Conservation (phyloP, 2,113 vertebrate genomes). For the Spea multiplicata region DNA sequence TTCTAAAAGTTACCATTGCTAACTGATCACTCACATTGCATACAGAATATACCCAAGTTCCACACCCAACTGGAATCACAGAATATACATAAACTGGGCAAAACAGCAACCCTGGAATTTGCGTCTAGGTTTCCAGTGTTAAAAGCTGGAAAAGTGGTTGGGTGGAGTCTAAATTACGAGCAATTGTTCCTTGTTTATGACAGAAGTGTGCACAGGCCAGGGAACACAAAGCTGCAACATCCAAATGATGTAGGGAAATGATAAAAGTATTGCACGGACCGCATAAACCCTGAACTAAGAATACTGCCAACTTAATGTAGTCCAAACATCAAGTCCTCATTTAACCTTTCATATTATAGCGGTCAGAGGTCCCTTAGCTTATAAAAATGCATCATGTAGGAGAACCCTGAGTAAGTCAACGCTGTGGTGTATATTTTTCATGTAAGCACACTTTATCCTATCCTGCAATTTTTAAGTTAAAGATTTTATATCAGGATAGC, state of each 20-base stretch:
- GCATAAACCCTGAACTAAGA: background rate
- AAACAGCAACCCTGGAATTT: background rate
- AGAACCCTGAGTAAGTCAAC: too few relatives aligned
- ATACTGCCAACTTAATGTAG: background rate
- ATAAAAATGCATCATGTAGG: background rate
- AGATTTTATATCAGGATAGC: too few relatives aligned
- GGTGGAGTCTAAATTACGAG: constrained; percentile 1
- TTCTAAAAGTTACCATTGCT: background rate
- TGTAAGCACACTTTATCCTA: too few relatives aligned
- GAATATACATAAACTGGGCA: background rate
- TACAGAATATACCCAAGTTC: background rate
- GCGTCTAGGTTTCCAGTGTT: background rate
- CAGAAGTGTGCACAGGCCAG: background rate
- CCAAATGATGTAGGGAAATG: constrained; percentile 1
- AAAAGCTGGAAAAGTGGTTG: constrained; percentile 3
- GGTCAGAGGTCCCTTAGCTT: background rate
- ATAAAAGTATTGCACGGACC: background rate
- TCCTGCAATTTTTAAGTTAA: too few relatives aligned
- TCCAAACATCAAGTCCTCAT: background rate
- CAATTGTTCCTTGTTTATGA: constrained; percentile 2
- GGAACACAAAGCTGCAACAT: background rate
- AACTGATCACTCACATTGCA: background rate
- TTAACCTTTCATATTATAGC: background rate
- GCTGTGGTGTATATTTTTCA: too few relatives aligned
- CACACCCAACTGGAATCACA: constrained; percentile 23